These are phyloP conservation scores for Hyposoter didymator DNA, from an alignment of 2,888 invertebrate species.

Conservation along the genomic window DNA sequence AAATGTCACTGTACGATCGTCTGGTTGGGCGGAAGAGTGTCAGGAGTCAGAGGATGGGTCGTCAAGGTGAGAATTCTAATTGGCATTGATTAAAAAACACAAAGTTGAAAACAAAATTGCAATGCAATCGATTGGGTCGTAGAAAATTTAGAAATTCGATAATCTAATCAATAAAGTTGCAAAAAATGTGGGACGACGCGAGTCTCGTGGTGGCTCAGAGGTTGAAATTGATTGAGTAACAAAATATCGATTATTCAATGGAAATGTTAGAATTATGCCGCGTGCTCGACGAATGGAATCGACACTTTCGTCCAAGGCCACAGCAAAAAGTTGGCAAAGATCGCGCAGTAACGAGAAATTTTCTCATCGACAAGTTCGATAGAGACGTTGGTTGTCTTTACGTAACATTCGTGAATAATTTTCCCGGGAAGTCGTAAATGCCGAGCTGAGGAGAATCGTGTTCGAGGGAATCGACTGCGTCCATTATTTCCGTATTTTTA, in stretches of 20 bases:
- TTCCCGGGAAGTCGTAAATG: conserved; percentile 45
- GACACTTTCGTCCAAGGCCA: conserved; percentile 36
- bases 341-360: not conserved
- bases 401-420: conserved; percentile 50
- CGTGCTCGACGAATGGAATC: conserved; percentile 16
- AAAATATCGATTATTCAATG: not conserved
- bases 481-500: conserved; percentile 32
- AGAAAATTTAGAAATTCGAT: not conserved
- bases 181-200: not conserved
- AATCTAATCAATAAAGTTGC: not conserved
- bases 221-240: conserved; percentile 5
- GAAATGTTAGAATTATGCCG: conserved; percentile 12
- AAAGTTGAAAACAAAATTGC: not conserved
- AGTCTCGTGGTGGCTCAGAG: not conserved
- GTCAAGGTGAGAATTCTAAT: conserved; percentile 86
- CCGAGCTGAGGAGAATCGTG: not conserved
- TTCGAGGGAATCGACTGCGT: not conserved
- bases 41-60: conserved; percentile 88
- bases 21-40: conserved; percentile 92
- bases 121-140: too few relatives aligned
- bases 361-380: not conserved
- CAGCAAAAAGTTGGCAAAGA: not conserved
- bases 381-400: conserved; percentile 12
- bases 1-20: conserved; percentile 94
- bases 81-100: not conserved